These are phyloP conservation scores for Antheraea yamamai DNA, from an alignment of 2,888 invertebrate species.

Conservation along the genomic window DNA sequence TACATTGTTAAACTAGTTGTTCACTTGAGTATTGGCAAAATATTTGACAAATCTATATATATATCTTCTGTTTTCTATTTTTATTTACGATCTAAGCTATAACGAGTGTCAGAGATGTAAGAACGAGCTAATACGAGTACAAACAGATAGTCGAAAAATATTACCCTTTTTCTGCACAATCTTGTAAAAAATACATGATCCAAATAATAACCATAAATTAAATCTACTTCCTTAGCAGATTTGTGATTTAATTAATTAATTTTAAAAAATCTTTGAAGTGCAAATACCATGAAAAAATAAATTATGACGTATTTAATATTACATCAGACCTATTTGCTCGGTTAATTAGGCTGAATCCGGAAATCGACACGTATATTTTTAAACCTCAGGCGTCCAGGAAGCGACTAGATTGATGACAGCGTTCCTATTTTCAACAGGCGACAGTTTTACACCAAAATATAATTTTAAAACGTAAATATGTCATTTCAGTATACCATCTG, in stretches of 20 bases:
- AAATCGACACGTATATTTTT: conserved; percentile 3
- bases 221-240: not conserved
- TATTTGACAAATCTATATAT: no score
- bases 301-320: not conserved
- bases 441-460: not conserved
- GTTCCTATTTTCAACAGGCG: conserved; percentile 6
- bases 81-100: no score
- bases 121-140: no score
- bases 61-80: no score
- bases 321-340: not conserved
- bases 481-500: not conserved
- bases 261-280: not conserved
- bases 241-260: not conserved
- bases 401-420: conserved; percentile 3
- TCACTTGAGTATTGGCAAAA: no score
- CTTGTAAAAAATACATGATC: no score
- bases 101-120: no score
- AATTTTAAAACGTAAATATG: conserved; percentile 9
- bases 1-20: no score
- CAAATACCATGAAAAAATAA: not conserved
- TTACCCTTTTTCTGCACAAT: no score
- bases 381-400: conserved; percentile 9
- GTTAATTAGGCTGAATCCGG: conserved; percentile 2
- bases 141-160: no score
- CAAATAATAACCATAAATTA: no score